phyloP scores from a whole-genome alignment of 2,888 invertebrate genomes.

The Volucella zonaria region DNA sequence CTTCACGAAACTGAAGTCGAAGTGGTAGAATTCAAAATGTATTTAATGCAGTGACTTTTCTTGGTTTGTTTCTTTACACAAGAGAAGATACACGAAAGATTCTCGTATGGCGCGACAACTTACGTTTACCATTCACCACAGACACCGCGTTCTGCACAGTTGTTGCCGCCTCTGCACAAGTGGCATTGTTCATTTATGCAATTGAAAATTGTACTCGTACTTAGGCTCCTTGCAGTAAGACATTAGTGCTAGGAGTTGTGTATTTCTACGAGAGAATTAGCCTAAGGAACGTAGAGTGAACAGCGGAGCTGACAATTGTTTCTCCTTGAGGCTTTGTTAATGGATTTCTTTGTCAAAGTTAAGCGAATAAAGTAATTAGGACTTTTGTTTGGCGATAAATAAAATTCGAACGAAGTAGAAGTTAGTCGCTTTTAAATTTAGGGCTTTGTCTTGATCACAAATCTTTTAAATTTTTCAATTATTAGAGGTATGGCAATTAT shows the following conservation, averaged over 20 bases:
- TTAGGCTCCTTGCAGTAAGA: conserved; percentile 41
- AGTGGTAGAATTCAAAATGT: conserved; percentile 28
- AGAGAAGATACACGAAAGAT: conserved; percentile 1
- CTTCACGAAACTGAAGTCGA: neutral
- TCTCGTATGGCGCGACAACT: conserved; percentile 1
- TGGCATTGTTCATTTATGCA: conserved; percentile 65
- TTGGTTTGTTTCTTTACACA: neutral
- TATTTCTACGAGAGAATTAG: conserved; percentile 58
- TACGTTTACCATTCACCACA: too few species aligned
- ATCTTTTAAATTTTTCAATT: too few species aligned
- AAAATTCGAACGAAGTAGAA: neutral
- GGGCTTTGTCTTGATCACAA: too few species aligned
- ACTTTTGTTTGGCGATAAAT: conserved; percentile 40
- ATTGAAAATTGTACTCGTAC: conserved; percentile 54
- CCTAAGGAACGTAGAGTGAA: conserved; percentile 3
- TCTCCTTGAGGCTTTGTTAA: conserved; percentile 26
- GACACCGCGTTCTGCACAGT: neutral
- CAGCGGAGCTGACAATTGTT: conserved; percentile 57
- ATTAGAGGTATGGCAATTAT: too few species aligned
- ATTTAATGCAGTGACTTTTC: conserved; percentile 44
- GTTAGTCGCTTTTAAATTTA: too few species aligned
- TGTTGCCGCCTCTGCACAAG: conserved; percentile 51
- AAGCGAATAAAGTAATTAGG: conserved; percentile 33
- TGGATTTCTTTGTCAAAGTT: conserved; percentile 30
- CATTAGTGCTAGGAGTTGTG: conserved; percentile 54